Conservation (phyloP, 1,140 invertebrate genomes). For the Drosophila azteca region DNA sequence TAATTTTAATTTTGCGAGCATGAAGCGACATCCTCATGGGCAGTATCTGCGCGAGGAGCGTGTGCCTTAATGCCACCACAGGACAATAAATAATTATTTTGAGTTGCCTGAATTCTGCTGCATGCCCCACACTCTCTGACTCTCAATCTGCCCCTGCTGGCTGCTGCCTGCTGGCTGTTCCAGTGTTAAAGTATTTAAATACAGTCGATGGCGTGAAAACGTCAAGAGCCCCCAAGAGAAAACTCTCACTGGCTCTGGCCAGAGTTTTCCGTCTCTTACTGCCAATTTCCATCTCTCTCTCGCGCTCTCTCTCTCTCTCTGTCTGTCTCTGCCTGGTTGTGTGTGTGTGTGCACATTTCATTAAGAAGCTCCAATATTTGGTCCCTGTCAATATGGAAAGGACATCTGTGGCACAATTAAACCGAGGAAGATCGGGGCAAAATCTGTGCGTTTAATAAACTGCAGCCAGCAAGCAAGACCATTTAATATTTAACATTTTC, state of each 20-base stretch:
- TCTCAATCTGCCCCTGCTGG: no score
- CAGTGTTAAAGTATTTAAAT: slow-evolving; percentile 56
- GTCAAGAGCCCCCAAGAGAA: slow-evolving; percentile 6
- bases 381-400: slow-evolving; percentile 12
- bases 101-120: slow-evolving; percentile 5
- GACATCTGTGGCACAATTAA: slow-evolving; percentile 39
- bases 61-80: slow-evolving; percentile 21
- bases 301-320: not conserved
- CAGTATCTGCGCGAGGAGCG: slow-evolving; percentile 4
- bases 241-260: not conserved
- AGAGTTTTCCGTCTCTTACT: not conserved
- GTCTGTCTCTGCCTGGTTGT: no score
- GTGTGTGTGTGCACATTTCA: slow-evolving; percentile 29
- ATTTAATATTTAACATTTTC: slow-evolving; percentile 19
- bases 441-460: slow-evolving; percentile 34
- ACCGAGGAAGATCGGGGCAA: slow-evolving; percentile 16
- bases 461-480: not conserved
- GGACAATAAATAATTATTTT: slow-evolving; percentile 60
- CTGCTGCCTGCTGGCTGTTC: no score
- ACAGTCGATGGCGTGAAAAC: slow-evolving; percentile 40
- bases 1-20: slow-evolving; percentile 50
- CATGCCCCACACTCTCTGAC: no score
- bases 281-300: not conserved
- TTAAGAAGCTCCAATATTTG: slow-evolving; percentile 17
- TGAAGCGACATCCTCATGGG: slow-evolving; percentile 2